A percentile compares a stretch with the other conserved stretches of the same genome.
Conservation (phyloP, 2,888 invertebrate species). For the Drosophila austrosaltans region DNA sequence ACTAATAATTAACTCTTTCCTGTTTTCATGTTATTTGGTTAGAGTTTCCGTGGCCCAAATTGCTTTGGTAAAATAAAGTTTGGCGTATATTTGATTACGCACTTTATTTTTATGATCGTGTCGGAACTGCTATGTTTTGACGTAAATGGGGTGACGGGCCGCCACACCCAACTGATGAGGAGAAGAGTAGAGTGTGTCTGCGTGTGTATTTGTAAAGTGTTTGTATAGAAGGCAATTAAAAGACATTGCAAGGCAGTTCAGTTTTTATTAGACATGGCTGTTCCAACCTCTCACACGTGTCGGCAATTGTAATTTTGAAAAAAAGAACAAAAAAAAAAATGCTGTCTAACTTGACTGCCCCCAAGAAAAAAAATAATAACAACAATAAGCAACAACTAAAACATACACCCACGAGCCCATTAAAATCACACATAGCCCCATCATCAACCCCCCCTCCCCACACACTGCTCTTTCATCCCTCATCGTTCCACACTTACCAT, state of each 20-base stretch:
- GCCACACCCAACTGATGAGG: slow-evolving; percentile 32
- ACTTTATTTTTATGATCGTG: slow-evolving; percentile 42
- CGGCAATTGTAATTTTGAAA: slow-evolving; percentile 70
- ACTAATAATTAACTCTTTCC: slow-evolving; percentile 1
- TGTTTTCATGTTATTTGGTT: not conserved
- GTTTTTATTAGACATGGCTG: slow-evolving; percentile 46
- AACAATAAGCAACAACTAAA: not conserved
- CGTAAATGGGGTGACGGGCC: slow-evolving; percentile 50
- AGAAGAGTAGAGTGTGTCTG: slow-evolving; percentile 14
- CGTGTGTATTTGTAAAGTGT: not conserved
- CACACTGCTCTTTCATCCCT: not conserved
- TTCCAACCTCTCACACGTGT: slow-evolving; percentile 61
- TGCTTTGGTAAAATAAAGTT: slow-evolving; percentile 25
- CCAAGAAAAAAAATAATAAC: slow-evolving; percentile 11
- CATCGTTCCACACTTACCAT: not conserved
- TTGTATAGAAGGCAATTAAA: slow-evolving; percentile 12
- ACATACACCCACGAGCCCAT: slow-evolving; percentile 64
- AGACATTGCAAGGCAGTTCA: slow-evolving; percentile 17
- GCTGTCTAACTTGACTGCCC: not conserved
- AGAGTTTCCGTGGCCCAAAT: slow-evolving; percentile 16
- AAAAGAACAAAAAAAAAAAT: slow-evolving; percentile 28
- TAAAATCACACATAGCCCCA: slow-evolving; percentile 49
- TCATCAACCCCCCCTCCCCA: not conserved
- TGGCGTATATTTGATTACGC: slow-evolving; percentile 53
- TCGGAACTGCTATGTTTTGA: slow-evolving; percentile 12